Evolutionary conservation across 2,113 vertebrate genomes (phyloP).

Genomic region (Triplophysa siluroides): DNA sequence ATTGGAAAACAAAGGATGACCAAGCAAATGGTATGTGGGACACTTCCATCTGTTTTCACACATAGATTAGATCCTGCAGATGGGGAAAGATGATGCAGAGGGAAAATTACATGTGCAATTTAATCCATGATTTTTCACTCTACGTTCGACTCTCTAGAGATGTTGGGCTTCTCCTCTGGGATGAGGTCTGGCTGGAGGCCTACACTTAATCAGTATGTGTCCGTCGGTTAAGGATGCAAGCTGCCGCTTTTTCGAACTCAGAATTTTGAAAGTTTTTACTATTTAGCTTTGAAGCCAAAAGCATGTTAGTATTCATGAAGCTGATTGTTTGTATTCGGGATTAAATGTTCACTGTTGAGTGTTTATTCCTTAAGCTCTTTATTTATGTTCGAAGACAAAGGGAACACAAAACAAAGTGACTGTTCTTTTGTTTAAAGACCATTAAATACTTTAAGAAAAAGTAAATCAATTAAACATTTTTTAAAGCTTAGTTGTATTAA

Average conservation of each 20-base stretch:
- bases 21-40: neutral
- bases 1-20: conserved; percentile 39
- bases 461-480: neutral
- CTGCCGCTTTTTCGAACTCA: neutral
- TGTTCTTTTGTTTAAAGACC: neutral
- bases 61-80: conserved; percentile 2
- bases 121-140: neutral
- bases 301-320: conserved; percentile 32
- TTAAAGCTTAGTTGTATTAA: too few species aligned
- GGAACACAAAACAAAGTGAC: neutral
- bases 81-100: neutral
- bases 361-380: conserved; percentile 25
- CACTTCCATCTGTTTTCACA: conserved; percentile 20
- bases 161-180: neutral
- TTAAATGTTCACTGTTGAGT: conserved; percentile 30
- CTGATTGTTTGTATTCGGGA: conserved; percentile 27
- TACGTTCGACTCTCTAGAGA: neutral
- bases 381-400: neutral
- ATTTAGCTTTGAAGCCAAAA: conserved; percentile 27
- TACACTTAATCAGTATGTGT: conserved; percentile 1
- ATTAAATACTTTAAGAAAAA: neutral
- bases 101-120: conserved; percentile 24
- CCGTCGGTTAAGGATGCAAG: neutral
- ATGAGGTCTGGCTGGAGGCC: conserved; percentile 24
- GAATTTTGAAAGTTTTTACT: conserved; percentile 33